These are phyloP conservation scores for Apostichopus japonicus DNA, from an alignment of 35 echinoderm and acorn worm species.

Conservation along the genomic window DNA sequence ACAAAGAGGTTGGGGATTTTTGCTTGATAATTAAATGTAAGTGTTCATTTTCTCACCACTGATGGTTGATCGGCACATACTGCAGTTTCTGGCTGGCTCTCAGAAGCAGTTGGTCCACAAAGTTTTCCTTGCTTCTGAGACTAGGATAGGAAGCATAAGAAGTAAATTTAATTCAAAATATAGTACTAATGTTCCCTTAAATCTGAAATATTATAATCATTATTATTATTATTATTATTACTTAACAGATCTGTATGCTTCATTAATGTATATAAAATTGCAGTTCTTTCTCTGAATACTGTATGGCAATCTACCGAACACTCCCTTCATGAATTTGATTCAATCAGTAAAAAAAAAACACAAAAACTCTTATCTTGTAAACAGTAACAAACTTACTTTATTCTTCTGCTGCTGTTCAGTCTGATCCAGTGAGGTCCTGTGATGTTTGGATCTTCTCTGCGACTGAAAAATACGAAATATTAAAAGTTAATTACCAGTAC, in stretches of 20 bases:
- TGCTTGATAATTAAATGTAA: too few relatives aligned
- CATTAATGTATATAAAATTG: not conserved
- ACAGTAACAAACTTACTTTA: not conserved
- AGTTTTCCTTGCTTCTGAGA: not conserved
- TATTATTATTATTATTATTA: too few relatives aligned
- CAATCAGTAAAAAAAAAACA: not conserved
- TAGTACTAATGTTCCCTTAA: too few relatives aligned
- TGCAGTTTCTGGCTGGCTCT: not conserved
- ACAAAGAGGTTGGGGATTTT: too few relatives aligned
- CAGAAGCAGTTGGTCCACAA: not conserved
- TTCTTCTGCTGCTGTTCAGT: not conserved
- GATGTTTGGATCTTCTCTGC: not conserved
- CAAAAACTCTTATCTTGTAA: not conserved
- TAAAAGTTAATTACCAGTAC: too few relatives aligned
- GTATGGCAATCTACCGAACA: not conserved
- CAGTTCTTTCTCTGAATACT: not conserved
- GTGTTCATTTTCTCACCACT: not conserved
- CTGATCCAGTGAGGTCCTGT: not conserved
- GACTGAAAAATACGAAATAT: not conserved
- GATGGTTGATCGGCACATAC: not conserved
- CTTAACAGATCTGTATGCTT: too few relatives aligned
- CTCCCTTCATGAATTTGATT: not conserved
- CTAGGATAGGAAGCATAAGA: too few relatives aligned
- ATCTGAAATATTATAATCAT: too few relatives aligned
- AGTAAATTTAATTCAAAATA: too few relatives aligned